Conservation (phyloP, 2,888 invertebrate species). For the Aspidiotus destructor region DNA sequence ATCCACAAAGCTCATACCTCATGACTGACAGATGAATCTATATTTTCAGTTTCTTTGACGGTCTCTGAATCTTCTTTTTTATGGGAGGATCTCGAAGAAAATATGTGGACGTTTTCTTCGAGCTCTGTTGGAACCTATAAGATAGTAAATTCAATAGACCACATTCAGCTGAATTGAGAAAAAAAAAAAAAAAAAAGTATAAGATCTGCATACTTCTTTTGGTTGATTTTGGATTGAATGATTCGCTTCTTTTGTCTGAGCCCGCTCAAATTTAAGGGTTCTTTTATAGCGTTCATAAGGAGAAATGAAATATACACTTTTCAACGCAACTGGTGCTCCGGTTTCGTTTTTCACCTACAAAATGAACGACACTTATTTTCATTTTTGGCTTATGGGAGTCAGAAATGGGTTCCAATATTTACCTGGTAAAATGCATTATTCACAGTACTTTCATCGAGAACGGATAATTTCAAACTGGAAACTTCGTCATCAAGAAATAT, state of each 20-base stretch:
- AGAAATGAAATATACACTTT: conserved; percentile 21
- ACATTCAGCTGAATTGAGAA: no score
- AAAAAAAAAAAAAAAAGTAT: no score
- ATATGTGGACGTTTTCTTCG: neutral
- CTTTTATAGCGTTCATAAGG: conserved; percentile 31
- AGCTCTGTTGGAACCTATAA: neutral
- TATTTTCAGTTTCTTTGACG: no score
- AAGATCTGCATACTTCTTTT: neutral
- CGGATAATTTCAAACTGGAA: neutral
- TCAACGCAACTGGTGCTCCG: neutral
- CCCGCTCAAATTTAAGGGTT: conserved; percentile 14
- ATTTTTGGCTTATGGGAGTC: no score
- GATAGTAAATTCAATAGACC: no score
- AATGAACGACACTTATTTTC: no score
- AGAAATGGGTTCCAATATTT: no score
- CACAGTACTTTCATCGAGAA: neutral
- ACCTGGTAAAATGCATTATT: neutral
- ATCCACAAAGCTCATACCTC: no score
- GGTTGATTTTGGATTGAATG: neutral
- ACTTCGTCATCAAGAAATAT: neutral
- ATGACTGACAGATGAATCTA: no score
- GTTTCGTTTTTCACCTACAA: neutral
- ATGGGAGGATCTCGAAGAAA: neutral
- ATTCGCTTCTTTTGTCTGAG: conserved; percentile 15
- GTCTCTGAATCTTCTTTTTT: no score